Conservation (phyloP, 2,797 vertebrate species). For the Toxotes lorentzi region DNA sequence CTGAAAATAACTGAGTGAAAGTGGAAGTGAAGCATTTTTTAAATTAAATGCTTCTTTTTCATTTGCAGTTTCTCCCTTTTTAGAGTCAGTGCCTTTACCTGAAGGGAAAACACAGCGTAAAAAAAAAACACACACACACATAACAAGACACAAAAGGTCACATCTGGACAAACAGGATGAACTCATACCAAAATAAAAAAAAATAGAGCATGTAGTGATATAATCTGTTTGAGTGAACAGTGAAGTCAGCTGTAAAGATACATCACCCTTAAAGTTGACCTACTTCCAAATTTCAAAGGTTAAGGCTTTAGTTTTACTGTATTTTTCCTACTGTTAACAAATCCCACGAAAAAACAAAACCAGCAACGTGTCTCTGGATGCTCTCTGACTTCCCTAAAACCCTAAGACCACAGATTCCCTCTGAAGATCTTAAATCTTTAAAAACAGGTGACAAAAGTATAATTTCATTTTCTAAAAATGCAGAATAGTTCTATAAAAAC, state of each 20-base stretch:
- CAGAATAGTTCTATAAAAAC: neutral
- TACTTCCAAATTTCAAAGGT: conserved; percentile 8
- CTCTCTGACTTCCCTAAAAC: neutral
- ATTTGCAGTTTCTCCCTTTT: neutral
- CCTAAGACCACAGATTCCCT: neutral
- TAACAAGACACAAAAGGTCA: conserved; percentile 31
- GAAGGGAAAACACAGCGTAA: conserved; percentile 3
- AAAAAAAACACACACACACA: conserved; percentile 10
- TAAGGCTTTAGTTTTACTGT: neutral
- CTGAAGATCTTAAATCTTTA: neutral
- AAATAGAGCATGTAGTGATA: conserved; percentile 18
- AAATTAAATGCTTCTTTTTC: neutral
- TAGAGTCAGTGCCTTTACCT: conserved; percentile 4
- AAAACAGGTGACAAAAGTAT: neutral
- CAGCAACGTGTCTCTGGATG: neutral
- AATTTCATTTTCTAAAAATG: neutral
- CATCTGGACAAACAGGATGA: conserved; percentile 9
- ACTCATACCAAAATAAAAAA: conserved; percentile 13
- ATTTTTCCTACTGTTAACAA: neutral
- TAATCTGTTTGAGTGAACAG: conserved; percentile 11
- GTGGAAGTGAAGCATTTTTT: neutral
- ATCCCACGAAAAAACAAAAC: neutral
- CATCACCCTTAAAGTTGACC: neutral
- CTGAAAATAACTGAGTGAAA: neutral
- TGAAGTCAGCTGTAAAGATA: conserved; percentile 7